Base-by-base conservation (phyloP, 2,888 invertebrate genomes). In the Acanthosoma haemorrhoidale region DNA sequence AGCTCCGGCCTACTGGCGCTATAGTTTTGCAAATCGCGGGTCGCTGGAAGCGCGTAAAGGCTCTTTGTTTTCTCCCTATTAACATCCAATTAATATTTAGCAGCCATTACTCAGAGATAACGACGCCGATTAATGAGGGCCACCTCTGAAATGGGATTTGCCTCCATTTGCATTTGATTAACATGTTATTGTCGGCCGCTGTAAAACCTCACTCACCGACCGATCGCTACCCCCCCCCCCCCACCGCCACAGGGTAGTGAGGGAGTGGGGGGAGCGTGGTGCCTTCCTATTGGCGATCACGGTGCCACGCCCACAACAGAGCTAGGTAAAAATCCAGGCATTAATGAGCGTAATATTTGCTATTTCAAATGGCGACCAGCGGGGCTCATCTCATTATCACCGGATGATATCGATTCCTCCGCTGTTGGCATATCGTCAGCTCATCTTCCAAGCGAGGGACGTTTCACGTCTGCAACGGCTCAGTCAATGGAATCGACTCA, bases 61-160 rank as follows among this genome's bases (percentile, higher is more conserved):
- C n/a, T n/a, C n/a, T 25, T 31, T 68, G 71, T 71, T 71, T 68
- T 59, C 51, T 59, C 60, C 41, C 39, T 70, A 70, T 72, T 72
- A 70, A 57, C 70, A 72, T 72, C 68, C 59, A 64, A 72, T 72
- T 72, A 72, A 72, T 72, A 72, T 72, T 72, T 72, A 72, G 60
- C 63, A 72, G 72, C 67, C 70, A 72, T 72, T 72, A 70, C 70
- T 72, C 68, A 66, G 43, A 64, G 72, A 70, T 72, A 63, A 68
- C 64, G 31, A 61, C 41, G 41, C 58, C 71, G 60, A 70, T 71
- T 71, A 71, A 66, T 71, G 70, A 71, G 59, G 59, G 38, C 61
- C 57, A 36, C 60, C 69, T 70, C 66, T 43, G 68, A 72, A 72
- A 70, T 72, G 67, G 68, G 70, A 72, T 70, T 70, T 70, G 70